A percentile compares a stretch with the other conserved stretches of the same genome.
Conservation (phyloP, 2,113 vertebrate species). For the Neodontobutis hainanensis region DNA sequence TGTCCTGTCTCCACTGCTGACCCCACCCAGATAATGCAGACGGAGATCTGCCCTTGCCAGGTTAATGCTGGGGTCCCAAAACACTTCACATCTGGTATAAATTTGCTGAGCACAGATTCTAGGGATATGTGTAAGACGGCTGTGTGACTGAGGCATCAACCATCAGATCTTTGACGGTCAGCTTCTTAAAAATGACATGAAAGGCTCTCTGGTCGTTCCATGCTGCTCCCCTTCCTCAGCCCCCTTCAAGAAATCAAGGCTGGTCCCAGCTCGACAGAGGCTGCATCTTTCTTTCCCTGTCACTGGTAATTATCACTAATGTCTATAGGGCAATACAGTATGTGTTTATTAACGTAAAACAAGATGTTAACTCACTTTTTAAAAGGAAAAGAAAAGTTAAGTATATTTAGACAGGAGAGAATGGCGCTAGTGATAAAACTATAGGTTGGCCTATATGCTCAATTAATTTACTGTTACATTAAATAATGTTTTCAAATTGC, state of each 20-base stretch:
- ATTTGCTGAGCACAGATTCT: slow-evolving; percentile 50
- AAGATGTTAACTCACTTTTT: background rate
- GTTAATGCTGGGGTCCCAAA: slow-evolving; percentile 57
- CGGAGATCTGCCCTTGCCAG: slow-evolving; percentile 56
- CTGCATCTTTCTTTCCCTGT: slow-evolving; percentile 40
- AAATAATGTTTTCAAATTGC: too few relatives aligned
- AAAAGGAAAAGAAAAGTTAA: background rate
- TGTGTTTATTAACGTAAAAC: background rate
- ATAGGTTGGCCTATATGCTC: too few relatives aligned
- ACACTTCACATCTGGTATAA: slow-evolving; percentile 66
- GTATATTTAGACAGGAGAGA: background rate
- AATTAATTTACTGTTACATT: too few relatives aligned
- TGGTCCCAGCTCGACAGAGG: slow-evolving; percentile 47
- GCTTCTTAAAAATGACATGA: slow-evolving; percentile 50
- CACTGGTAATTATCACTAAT: slow-evolving; percentile 56
- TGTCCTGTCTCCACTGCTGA: slow-evolving; percentile 51
- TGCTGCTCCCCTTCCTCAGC: slow-evolving; percentile 40
- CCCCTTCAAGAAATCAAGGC: slow-evolving; percentile 32
- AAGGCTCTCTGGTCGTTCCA: slow-evolving; percentile 37
- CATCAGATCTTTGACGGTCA: slow-evolving; percentile 56
- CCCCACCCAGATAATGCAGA: slow-evolving; percentile 59
- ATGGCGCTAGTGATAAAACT: too few relatives aligned
- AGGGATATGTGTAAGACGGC: slow-evolving; percentile 29
- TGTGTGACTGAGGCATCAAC: slow-evolving; percentile 39
- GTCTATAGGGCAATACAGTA: slow-evolving; percentile 29